Base-by-base conservation (phyloP, 2,113 vertebrate genomes). In the Spea multiplicata region DNA sequence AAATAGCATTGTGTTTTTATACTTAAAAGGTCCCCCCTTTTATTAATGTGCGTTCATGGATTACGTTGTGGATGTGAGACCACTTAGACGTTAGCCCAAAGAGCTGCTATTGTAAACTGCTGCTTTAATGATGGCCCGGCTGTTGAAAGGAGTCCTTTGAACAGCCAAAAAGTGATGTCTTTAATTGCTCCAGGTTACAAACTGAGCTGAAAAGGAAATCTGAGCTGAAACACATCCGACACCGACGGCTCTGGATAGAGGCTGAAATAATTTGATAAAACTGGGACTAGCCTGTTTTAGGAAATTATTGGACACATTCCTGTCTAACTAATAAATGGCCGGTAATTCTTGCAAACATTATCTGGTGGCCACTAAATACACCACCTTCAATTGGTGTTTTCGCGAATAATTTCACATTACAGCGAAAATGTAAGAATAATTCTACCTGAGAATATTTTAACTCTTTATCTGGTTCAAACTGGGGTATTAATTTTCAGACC, bases 181-280 rank as follows among this genome's bases (percentile, higher is more conserved):
- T 73, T 80, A 80, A 80, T 68, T 80, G 71, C 65, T 80, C 67
- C 71, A 80, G 64, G 48, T 80, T 74, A 52, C 64, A 74, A 68
- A 74, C 16, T 68, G 78, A 68, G 71, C 55, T 53, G 46, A 66
- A 68, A 72, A 78, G 70, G 69, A 78, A 80, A 80, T 59, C 44
- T 59, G 78, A 74, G 52, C 78, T 80, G 53, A 49, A 73, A 80
- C 64, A 73, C 50, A 49, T 57, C 10, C 49, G 50, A 55, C 6
- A 46, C 13, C 50, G 76, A 46, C 66, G 30, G 66, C 65, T 14
- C 75, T 2, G 53, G 53, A 65, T 59, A 46, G 64, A n/a, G 53
- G 62, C 17, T 48, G 64, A 65, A 73, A 67, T 45, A 53, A 70
- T 79, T 79, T 79, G 77, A 73, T 79, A 79, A 67, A 45, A 44